A percentile compares a stretch with the other conserved stretches of the same genome.
Conservation (phyloP, 2,888 invertebrate genomes). For the Drosophila nr. fundita region DNA sequence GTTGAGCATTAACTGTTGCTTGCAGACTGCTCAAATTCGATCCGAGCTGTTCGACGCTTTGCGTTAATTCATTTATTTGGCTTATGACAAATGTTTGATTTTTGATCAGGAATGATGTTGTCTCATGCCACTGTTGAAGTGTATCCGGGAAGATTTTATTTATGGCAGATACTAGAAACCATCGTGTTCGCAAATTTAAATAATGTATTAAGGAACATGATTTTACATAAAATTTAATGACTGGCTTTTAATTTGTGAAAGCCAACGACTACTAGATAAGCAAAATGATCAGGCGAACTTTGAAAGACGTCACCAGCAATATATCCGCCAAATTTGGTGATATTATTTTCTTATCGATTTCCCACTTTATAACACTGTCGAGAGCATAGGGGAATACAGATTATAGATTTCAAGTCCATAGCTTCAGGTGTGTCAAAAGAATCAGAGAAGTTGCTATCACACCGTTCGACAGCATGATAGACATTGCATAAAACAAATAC, state of each 20-base stretch:
- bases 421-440: background rate
- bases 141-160: slow-evolving; percentile 90
- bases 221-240: background rate
- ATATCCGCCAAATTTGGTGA: background rate
- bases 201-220: background rate
- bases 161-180: slow-evolving; percentile 87
- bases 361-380: background rate
- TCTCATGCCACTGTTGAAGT: slow-evolving; percentile 90
- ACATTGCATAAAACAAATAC: background rate
- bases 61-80: slow-evolving; percentile 87
- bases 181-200: background rate
- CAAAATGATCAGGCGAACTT: background rate
- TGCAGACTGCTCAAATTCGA: slow-evolving; percentile 84
- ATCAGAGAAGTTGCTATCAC: background rate
- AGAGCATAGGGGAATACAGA: background rate
- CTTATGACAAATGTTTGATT: slow-evolving; percentile 88
- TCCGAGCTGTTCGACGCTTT: slow-evolving; percentile 86
- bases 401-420: background rate
- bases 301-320: background rate
- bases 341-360: background rate
- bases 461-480: background rate
- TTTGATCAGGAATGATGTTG: slow-evolving; percentile 88
- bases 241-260: background rate
- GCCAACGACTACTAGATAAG: background rate
- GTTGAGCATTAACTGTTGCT: slow-evolving; percentile 73